Base-by-base conservation (phyloP, 1,140 invertebrate genomes). In the Ostrea edulis region DNA sequence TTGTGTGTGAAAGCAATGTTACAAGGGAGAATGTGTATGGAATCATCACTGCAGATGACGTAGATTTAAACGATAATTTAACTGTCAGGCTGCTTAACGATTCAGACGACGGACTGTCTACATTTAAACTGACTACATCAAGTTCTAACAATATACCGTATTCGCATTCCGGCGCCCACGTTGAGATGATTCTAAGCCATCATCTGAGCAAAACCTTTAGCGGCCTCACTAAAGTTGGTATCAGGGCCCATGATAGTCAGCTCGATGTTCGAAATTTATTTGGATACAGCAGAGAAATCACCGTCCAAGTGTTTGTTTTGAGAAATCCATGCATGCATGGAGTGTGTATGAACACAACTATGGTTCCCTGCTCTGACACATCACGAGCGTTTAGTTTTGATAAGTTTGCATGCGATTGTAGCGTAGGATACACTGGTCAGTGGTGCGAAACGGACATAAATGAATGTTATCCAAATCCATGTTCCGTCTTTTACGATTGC, bases 381-480 rank as follows among this genome's bases (percentile, higher is more conserved):
- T 35, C 53, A 11, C 84, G 89, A 81, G 77, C 83, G 4, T 52
- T 29, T 11, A 90, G 58, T 51, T 90, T 89, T 77, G 77, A 87
- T 25, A n/a, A 29, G 20, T 90, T 87, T 77, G 22, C 44, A 0
- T 90, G 89, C 71, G 20, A 58, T 9, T 90, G 89, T 87, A 35
- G 85, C 65, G n/a, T 52, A 82, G 90, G 90, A 0, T 91, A 89
- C 22, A 68, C 35, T 12, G 89, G 83, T 17, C 68, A 83, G n/a
- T 88, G 85, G 86, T 90, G 90, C 54, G 71, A 90, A 51, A 86
- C 53, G 8, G 89, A 91, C 44, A 91, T 87, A 2, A 85, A 91
- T 81, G 90, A 91, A 86, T 91, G 90, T 82, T 20, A 68, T 0
- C 55, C 71, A 2, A 85, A 81, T 22, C 87, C 90, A 17, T 91